Base-by-base conservation (phyloP, 2,888 invertebrate genomes). In the Acrocyrtus sp. region DNA sequence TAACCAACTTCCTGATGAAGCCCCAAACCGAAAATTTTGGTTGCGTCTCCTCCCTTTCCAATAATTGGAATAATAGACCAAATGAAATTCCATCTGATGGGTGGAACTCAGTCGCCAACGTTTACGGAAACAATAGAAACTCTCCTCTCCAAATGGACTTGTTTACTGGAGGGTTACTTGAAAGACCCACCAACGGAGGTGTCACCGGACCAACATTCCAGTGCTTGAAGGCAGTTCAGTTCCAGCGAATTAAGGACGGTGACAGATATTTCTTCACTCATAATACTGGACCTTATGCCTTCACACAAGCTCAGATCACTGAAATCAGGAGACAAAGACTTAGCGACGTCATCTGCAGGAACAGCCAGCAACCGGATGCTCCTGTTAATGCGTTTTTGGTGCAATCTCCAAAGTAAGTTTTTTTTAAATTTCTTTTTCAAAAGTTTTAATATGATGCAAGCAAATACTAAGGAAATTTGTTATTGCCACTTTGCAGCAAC, bases 1-100 rank as follows among this genome's bases (percentile, higher is more conserved):
- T 84, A 21, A 82, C 81, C 3, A 82, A 80, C 53, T 74, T 76
- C 47, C 45, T 80, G 73, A 82, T 81, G 50, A 75, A 68, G 39
- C 56, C 50, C 3, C 65, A 26, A 29, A 68, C 65, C 12, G 8
- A 5, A 4, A 53, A 69, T 15, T 80, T 79, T 65, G 82, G 82
- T n/a, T 53, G 66, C n/a, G 48, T 72, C 8, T 26, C 47, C 1
- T 15, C 54, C 2, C 21, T 78, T 3, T 24, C 54, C 39, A 41
- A 47, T 15, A 54, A 22, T n/a, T 75, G 70, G 70, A 43, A 34
- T 15, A 3, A 19, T 5, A 22, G n/a, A 12, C 74, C 75, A 0
- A 2, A 45, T 34, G 74, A 72, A 43, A 41, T 75, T 17, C 10
- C 47, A 4, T 1, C 34, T 6, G 70, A 67, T 17, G 66, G 72